Percentiles rank a stretch among this genome's conserved stretches.
Evolutionary conservation across 2,113 vertebrate species (phyloP).

Genomic region (Microcebus griseorufus): DNA sequence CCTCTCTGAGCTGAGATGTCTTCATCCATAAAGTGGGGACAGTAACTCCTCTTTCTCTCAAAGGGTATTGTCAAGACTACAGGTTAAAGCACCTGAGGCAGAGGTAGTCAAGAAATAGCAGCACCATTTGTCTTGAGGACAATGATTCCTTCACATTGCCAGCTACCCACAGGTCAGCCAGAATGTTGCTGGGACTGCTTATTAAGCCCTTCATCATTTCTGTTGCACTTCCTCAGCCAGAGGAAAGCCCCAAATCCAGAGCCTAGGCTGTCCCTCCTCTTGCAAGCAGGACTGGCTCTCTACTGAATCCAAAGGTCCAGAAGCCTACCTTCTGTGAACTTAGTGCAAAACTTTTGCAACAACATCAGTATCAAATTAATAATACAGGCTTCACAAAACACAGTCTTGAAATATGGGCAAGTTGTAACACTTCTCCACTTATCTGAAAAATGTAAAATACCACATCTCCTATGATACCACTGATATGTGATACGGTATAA

Average conservation of each 20-base stretch:
- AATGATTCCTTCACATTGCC: neutral
- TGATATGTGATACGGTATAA: neutral
- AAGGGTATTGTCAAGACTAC: neutral
- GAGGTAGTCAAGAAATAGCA: constrained; percentile 31
- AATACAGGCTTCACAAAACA: neutral
- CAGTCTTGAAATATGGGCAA: neutral
- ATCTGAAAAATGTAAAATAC: neutral
- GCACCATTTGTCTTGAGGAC: neutral
- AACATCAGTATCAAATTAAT: neutral
- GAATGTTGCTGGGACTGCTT: constrained; percentile 19
- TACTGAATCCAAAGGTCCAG: constrained; percentile 1
- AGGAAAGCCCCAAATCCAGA: constrained; percentile 53
- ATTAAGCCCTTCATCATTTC: constrained; percentile 62
- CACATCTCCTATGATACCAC: neutral
- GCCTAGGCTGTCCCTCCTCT: neutral
- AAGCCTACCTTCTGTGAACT: neutral
- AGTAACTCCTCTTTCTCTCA: constrained; percentile 35
- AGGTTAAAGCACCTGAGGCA: neutral
- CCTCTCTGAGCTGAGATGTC: neutral
- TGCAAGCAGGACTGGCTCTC: neutral
- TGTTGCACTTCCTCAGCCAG: constrained; percentile 54
- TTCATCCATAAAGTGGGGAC: neutral
- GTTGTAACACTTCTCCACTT: neutral
- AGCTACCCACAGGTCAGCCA: neutral
- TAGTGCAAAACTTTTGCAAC: constrained; percentile 26